Evolutionary conservation across 2,888 invertebrate species (phyloP).

Genomic region (Drosophila paramelanica): DNA sequence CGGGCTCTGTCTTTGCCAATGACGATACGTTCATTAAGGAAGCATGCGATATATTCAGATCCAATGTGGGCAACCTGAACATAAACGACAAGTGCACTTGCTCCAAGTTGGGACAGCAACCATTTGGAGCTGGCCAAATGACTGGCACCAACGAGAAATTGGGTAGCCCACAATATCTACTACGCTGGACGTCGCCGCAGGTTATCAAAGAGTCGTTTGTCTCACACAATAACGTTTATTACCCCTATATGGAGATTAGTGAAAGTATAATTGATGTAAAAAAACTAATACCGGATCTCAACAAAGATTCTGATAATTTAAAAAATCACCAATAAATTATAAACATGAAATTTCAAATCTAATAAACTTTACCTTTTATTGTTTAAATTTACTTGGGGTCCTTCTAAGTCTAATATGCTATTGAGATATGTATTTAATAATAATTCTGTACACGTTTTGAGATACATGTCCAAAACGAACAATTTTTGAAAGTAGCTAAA

Average conservation of each 20-base stretch:
- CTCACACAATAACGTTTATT: constrained; percentile 91
- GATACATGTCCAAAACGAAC: constrained; percentile 14
- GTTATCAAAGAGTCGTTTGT: constrained; percentile 96
- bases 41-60: constrained; percentile 92
- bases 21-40: constrained; percentile 90
- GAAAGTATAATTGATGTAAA: background rate
- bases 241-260: constrained; percentile 65
- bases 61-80: constrained; percentile 98
- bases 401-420: too few relatives aligned
- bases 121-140: constrained; percentile 97
- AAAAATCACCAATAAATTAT: background rate
- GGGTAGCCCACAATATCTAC: constrained; percentile 96
- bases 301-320: background rate
- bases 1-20: constrained; percentile 95
- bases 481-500: background rate
- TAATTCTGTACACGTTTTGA: constrained; percentile 10
- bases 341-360: too few relatives aligned
- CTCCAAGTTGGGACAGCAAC: constrained; percentile 98
- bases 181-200: constrained; percentile 96
- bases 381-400: too few relatives aligned
- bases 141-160: constrained; percentile 99
- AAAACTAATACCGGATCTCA: background rate
- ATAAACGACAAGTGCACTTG: constrained; percentile 99
- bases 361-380: background rate
- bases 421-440: too few relatives aligned